Evolutionary conservation across 2,113 vertebrate species (phyloP).

Genomic region (Spizaetus ornatus): DNA sequence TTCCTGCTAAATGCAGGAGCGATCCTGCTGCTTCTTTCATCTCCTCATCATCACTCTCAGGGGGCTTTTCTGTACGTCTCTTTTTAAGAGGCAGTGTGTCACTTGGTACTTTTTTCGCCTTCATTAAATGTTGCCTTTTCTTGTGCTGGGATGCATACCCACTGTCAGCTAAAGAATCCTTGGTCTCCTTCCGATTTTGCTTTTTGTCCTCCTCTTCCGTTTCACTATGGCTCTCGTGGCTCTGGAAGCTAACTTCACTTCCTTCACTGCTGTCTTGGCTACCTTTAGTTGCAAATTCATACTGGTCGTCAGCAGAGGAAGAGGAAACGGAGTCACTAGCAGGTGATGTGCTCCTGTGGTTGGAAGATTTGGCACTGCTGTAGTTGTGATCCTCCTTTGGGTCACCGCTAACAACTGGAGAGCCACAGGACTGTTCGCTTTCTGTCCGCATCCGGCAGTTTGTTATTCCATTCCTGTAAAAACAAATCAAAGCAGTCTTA

Average conservation of each 20-base stretch:
- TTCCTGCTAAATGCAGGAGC: constrained; percentile 94
- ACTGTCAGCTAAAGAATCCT: constrained; percentile 87
- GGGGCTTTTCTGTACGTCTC: constrained; percentile 91
- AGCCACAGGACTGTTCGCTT: constrained; percentile 84
- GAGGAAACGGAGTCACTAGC: constrained; percentile 77
- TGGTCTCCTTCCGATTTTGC: constrained; percentile 83
- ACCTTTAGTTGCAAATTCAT: constrained; percentile 76
- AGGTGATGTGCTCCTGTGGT: constrained; percentile 76
- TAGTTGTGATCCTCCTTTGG: constrained; percentile 96
- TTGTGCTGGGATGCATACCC: constrained; percentile 85
- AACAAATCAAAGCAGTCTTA: neutral
- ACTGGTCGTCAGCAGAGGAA: constrained; percentile 79
- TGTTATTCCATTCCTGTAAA: constrained; percentile 78
- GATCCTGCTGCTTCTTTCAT: constrained; percentile 99
- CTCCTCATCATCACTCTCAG: constrained; percentile 97
- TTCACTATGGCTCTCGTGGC: constrained; percentile 81
- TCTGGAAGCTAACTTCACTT: constrained; percentile 79
- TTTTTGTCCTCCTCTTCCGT: constrained; percentile 86
- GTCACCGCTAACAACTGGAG: constrained; percentile 87
- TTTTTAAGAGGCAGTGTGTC: constrained; percentile 98
- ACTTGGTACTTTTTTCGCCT: constrained; percentile 85
- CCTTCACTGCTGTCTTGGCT: constrained; percentile 77
- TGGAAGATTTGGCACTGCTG: constrained; percentile 89
- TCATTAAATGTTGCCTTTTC: constrained; percentile 90
- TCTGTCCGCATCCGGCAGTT: constrained; percentile 85